Evolutionary conservation across 2,888 invertebrate species (phyloP).

Genomic region (Beris morrisii): DNA sequence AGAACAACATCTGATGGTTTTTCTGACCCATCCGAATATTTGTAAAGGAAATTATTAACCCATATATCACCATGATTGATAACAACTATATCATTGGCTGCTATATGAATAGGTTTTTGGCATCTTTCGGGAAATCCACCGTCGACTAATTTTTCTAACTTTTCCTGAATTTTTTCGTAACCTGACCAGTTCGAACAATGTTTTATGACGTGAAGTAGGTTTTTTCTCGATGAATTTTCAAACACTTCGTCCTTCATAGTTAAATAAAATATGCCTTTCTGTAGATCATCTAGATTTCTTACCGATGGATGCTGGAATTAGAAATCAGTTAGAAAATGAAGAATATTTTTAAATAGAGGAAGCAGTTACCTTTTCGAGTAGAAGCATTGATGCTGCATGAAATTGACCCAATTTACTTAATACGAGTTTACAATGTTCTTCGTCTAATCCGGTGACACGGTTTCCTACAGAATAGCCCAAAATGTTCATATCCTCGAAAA

Average conservation of each 20-base stretch:
- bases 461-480: constrained; percentile 53
- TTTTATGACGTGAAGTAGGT: constrained; percentile 47
- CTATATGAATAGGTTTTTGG: constrained; percentile 42
- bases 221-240: not conserved
- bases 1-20: constrained; percentile 56
- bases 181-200: constrained; percentile 56
- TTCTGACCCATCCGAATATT: constrained; percentile 20
- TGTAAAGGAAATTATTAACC: constrained; percentile 61
- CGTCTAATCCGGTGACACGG: constrained; percentile 60
- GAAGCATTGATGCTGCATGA: constrained; percentile 60
- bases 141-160: constrained; percentile 47
- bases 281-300: constrained; percentile 36
- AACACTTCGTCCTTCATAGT: not conserved
- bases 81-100: constrained; percentile 53
- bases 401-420: constrained; percentile 59
- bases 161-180: constrained; percentile 50
- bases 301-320: constrained; percentile 47
- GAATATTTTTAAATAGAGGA: no score
- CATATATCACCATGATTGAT: constrained; percentile 61
- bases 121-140: constrained; percentile 42
- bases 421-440: constrained; percentile 57
- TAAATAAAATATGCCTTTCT: no score
- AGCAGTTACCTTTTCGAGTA: constrained; percentile 56
- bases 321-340: not conserved
- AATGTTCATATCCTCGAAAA: constrained; percentile 57